These are phyloP conservation scores for Ailuropoda melanoleuca DNA, from an alignment of 2,113 vertebrate genomes.

Conservation along the genomic window DNA sequence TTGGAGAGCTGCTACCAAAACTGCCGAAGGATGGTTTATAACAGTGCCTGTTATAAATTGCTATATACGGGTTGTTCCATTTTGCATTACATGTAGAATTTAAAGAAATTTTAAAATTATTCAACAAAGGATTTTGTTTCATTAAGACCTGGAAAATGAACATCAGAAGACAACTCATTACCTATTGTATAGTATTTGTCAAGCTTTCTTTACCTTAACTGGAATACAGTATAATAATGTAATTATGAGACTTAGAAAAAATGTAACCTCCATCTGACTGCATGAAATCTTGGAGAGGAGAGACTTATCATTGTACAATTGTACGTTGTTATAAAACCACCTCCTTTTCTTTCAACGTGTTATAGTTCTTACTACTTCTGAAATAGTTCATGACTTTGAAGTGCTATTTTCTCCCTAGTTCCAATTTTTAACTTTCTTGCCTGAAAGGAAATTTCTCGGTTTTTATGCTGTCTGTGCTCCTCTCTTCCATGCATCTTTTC, in stretches of 20 bases:
- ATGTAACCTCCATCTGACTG: not conserved
- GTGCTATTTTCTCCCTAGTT: slow-evolving; percentile 4
- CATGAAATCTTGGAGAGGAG: not conserved
- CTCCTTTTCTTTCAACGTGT: slow-evolving; percentile 27
- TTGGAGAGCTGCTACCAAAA: not conserved
- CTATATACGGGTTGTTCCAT: not conserved
- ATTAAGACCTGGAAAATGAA: slow-evolving; percentile 34
- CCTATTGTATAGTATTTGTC: not conserved
- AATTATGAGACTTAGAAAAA: slow-evolving; percentile 37
- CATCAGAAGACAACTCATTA: slow-evolving; percentile 5
- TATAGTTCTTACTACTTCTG: slow-evolving; percentile 20
- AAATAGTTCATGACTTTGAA: slow-evolving; percentile 22
- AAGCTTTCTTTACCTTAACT: slow-evolving; percentile 22
- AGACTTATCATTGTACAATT: not conserved
- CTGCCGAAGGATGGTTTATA: not conserved
- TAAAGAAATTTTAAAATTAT: slow-evolving; percentile 46
- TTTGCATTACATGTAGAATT: slow-evolving; percentile 21
- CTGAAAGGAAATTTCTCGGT: not conserved
- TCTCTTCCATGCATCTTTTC: slow-evolving; percentile 41
- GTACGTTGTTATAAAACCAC: slow-evolving; percentile 2
- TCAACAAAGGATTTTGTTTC: not conserved
- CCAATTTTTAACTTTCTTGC: not conserved
- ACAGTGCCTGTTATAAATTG: not conserved
- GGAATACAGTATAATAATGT: not conserved
- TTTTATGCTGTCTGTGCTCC: not conserved